These are phyloP conservation scores for Enteromius anoplus DNA, from an alignment of 2,797 vertebrate genomes.

Conservation along the genomic window DNA sequence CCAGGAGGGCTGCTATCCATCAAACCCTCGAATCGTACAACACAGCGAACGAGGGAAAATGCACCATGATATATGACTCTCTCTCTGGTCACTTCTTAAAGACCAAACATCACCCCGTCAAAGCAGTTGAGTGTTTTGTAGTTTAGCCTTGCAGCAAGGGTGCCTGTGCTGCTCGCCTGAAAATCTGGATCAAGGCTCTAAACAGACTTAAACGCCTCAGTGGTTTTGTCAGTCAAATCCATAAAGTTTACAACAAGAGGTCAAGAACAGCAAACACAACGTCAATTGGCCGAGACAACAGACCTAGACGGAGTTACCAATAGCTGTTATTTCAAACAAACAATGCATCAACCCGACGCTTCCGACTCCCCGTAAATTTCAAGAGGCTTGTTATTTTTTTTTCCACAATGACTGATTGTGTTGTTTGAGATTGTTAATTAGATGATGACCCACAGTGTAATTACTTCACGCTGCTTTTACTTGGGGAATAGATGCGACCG, in stretches of 20 bases:
- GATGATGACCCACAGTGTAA: slow-evolving; percentile 52
- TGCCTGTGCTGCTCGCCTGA: background rate
- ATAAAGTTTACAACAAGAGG: slow-evolving; percentile 22
- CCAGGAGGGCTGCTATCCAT: slow-evolving; percentile 71
- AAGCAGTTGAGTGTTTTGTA: background rate
- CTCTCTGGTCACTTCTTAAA: slow-evolving; percentile 67
- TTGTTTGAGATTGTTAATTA: slow-evolving; percentile 57
- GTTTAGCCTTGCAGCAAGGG: slow-evolving; percentile 14
- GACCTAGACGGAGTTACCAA: background rate
- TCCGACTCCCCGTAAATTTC: background rate
- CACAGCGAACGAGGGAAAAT: slow-evolving; percentile 56
- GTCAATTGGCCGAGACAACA: slow-evolving; percentile 2
- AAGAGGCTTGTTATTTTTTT: slow-evolving; percentile 46
- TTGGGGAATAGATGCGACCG: slow-evolving; percentile 50
- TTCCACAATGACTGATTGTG: slow-evolving; percentile 51
- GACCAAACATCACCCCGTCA: slow-evolving; percentile 19
- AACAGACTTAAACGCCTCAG: background rate
- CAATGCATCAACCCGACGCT: slow-evolving; percentile 21
- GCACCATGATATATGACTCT: slow-evolving; percentile 73
- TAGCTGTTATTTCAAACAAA: slow-evolving; percentile 1
- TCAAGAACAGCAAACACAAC: slow-evolving; percentile 10
- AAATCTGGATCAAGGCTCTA: slow-evolving; percentile 14
- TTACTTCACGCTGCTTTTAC: slow-evolving; percentile 54
- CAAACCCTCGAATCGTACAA: slow-evolving; percentile 70
- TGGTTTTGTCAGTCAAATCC: slow-evolving; percentile 28